phyloP scores from a whole-genome alignment of 1,140 invertebrate species.

The Atta texana region DNA sequence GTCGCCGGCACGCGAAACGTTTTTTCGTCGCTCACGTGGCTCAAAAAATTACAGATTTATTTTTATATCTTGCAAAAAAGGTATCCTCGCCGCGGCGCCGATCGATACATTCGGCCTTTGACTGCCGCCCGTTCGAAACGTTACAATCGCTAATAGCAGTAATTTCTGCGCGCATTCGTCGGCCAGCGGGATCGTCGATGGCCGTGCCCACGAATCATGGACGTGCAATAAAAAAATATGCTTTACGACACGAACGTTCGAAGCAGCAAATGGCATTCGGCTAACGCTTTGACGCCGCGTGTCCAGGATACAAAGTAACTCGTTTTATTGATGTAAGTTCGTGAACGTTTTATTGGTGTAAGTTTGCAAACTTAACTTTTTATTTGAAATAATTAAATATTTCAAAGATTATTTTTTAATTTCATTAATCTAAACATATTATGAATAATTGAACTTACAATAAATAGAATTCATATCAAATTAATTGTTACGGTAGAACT shows the following conservation, averaged over 20 bases:
- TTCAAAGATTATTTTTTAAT: not conserved
- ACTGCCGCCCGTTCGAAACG: slow-evolving; percentile 65
- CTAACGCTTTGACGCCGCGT: not conserved
- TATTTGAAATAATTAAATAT: not conserved
- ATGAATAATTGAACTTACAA: not conserved
- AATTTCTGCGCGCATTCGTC: slow-evolving; percentile 68
- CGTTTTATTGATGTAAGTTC: not conserved
- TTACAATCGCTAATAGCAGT: slow-evolving; percentile 77
- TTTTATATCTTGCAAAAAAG: slow-evolving; percentile 69
- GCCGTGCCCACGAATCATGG: slow-evolving; percentile 67
- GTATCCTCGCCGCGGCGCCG: slow-evolving; percentile 46
- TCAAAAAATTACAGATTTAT: slow-evolving; percentile 63
- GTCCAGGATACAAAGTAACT: not conserved
- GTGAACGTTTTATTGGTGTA: not conserved
- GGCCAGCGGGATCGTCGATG: slow-evolving; percentile 59
- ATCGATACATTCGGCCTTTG: slow-evolving; percentile 72
- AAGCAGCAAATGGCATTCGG: slow-evolving; percentile 55
- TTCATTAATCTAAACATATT: not conserved
- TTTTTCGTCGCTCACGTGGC: slow-evolving; percentile 64
- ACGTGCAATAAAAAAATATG: slow-evolving; percentile 67
- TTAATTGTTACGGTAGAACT: not conserved
- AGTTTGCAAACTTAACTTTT: not conserved
- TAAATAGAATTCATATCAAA: not conserved
- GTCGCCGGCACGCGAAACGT: slow-evolving; percentile 64
- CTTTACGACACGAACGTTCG: slow-evolving; percentile 68